Evolutionary conservation across 1,140 invertebrate species (phyloP), one percentile per base, ranked within the genome.

Genomic region (Latrodectus geometricus): DNA sequence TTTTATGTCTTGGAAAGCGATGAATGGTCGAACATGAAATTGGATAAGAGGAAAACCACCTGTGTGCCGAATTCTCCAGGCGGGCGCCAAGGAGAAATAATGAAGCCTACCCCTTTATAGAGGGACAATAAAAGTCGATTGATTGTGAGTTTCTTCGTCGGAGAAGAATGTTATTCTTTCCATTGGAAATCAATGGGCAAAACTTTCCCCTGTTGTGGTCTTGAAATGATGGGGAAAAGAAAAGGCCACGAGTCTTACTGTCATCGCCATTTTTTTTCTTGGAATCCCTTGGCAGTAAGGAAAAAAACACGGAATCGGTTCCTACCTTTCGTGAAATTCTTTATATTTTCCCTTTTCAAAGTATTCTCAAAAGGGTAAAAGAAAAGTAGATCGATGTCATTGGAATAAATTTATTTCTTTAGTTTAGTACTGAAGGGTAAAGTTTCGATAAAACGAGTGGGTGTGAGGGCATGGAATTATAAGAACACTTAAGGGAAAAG

Each of bases 171-270:
- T 70, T 70, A 70, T 70, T 48, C 17, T 61, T 20, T 70, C 21
- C 69, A 70, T 70, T 70, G 69, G 21, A 70, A 70, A 70, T 70
- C 69, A 70, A 70, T 70, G 69, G 21, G 69, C 65, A 21, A 70
- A 70, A 70, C 20, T 70, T 70, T 70, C 69, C 17, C 17, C 54
- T 21, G 69, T 70, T 70, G 20, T 23, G 69, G 69, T 70, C 69
- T 70, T 70, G 69, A 70, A 70, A 70, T 70, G n/a, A 23, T 70
- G 20, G 69, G 12, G 69, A 61, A 61, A 61, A 61, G 17, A 61
- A 61, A 61, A 61, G 54, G 54, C 11, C 54, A 17, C 54, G 11
- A 61, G 54, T 61, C 54, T 35, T 35, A 61, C 54, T 61, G 54
- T 61, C 54, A 61, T 61, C 54, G 54, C 54, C 54, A 61, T 61